Evolutionary conservation across 2,888 invertebrate species (phyloP), one percentile per base, ranked within the genome.

Genomic region (Plagodis pulveraria): DNA sequence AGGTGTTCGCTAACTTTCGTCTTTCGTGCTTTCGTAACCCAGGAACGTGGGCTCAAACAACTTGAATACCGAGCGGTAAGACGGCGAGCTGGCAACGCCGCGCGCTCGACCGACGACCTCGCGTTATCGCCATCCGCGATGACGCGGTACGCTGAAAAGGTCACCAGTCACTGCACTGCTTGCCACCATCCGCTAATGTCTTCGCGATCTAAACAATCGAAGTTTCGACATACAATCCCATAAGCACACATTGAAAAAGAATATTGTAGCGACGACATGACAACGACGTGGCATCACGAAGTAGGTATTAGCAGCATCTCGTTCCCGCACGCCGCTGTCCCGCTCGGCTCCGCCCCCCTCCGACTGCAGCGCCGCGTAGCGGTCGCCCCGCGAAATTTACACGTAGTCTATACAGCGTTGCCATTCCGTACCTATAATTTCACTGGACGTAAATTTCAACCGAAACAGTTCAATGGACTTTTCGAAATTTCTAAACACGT

Each of bases 401-500:
- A 83, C 84, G 82, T 83, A 84, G 85, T 67, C 83, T 89, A 87
- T 89, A 91, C 89, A 87, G 87, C 93, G 93, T 91, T 91, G 91
- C 93, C 92, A 92, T 89, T 91, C 89, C 90, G 91, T 91, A 92
- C 89, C 86, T 90, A 91, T 90, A 89, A 91, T 93, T 93, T 93
- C 90, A 91, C 92, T 91, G 87, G 87, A 91, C 90, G 91, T 92
- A 92, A 92, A 92, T 91, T 92, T 92, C 87, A 83, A 89, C 80
- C 86, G 87, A 91, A 91, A 89, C 91, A 89, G 93, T 93, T 93
- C 93, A 93, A 92, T 92, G 93, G 88, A 93, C 93, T 92, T 92
- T 88, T 84, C 80, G 77, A 87, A 89, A 89, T 90, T 85, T 87
- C 81, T 72, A 86, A 88, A 84, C 86, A 87, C 86, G 85, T 88